phyloP scores from a whole-genome alignment of 2,888 invertebrate species.

The Drosophila lacicola region DNA sequence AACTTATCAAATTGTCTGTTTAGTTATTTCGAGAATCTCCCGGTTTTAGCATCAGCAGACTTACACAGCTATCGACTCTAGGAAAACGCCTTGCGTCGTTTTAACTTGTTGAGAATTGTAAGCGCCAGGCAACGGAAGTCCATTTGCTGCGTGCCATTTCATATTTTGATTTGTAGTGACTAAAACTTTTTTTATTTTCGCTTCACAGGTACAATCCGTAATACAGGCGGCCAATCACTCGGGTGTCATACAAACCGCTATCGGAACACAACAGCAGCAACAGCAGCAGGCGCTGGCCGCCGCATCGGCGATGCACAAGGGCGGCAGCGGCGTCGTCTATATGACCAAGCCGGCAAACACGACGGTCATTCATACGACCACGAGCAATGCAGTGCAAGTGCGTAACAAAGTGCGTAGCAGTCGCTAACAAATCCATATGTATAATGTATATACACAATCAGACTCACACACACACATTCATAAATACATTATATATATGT shows the following conservation, averaged over 20 bases:
- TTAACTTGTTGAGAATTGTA: too few relatives aligned
- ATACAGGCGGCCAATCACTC: conserved; percentile 98
- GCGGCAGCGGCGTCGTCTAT: conserved; percentile 87
- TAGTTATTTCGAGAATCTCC: too few relatives aligned
- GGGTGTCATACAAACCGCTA: conserved; percentile 97
- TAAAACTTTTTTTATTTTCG: too few relatives aligned
- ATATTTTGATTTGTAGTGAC: too few relatives aligned
- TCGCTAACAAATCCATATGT: conserved; percentile 12
- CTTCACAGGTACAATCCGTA: conserved; percentile 93
- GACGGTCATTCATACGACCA: conserved; percentile 96
- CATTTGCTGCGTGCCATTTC: too few relatives aligned
- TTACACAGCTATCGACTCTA: too few relatives aligned
- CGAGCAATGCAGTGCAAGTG: conserved; percentile 89
- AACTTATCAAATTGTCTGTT: too few relatives aligned
- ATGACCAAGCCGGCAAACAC: conserved; percentile 92
- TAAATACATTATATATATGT: background rate
- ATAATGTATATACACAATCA: background rate
- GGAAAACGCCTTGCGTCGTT: too few relatives aligned
- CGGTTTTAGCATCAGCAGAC: too few relatives aligned
- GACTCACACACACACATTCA: background rate
- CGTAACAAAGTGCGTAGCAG: conserved; percentile 69
- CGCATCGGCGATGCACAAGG: conserved; percentile 89
- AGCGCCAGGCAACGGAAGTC: too few relatives aligned
- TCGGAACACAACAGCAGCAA: conserved; percentile 87
- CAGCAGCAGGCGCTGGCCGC: conserved; percentile 87